phyloP scores from a whole-genome alignment of 2,113 vertebrate species.

The Tenebrosternarchus preto region DNA sequence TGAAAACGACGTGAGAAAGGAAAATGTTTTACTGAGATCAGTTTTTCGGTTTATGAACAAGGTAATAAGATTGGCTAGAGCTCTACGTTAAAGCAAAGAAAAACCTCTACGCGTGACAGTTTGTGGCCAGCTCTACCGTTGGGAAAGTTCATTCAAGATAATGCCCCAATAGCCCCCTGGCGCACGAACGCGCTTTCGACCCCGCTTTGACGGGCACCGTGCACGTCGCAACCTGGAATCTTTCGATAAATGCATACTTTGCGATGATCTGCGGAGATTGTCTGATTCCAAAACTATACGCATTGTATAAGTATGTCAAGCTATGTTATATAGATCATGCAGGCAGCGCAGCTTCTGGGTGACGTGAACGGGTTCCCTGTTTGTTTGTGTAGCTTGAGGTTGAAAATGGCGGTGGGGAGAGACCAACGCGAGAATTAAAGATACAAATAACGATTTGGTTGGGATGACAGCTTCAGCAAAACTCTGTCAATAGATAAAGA shows the following conservation, averaged over 20 bases:
- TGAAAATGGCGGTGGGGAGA: conserved; percentile 81
- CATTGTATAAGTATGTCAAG: accelerated
- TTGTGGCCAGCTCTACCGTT: neutral
- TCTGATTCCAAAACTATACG: conserved; percentile 28
- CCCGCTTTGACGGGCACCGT: conserved; percentile 1
- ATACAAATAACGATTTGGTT: conserved; percentile 55
- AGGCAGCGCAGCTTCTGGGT: conserved; percentile 35
- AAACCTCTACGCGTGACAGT: too few relatives aligned
- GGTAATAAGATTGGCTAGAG: too few relatives aligned
- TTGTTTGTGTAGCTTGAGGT: conserved; percentile 78
- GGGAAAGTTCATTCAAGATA: neutral
- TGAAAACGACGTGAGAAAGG: too few relatives aligned
- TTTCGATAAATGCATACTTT: neutral
- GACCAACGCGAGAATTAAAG: conserved; percentile 69
- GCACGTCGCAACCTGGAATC: conserved; percentile 37
- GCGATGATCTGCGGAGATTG: neutral
- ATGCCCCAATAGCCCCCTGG: neutral
- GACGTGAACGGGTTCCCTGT: conserved; percentile 65
- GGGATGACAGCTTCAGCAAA: conserved; percentile 55
- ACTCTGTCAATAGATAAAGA: conserved; percentile 38
- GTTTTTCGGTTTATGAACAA: too few relatives aligned
- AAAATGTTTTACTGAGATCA: too few relatives aligned
- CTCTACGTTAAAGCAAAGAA: too few relatives aligned
- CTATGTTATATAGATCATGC: conserved; percentile 31
- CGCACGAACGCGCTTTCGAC: conserved; percentile 19